A percentile compares a stretch with the other conserved stretches of the same genome.
phyloP scores from a whole-genome alignment of 2,113 vertebrate species.

The Mastomys natalensis region DNA sequence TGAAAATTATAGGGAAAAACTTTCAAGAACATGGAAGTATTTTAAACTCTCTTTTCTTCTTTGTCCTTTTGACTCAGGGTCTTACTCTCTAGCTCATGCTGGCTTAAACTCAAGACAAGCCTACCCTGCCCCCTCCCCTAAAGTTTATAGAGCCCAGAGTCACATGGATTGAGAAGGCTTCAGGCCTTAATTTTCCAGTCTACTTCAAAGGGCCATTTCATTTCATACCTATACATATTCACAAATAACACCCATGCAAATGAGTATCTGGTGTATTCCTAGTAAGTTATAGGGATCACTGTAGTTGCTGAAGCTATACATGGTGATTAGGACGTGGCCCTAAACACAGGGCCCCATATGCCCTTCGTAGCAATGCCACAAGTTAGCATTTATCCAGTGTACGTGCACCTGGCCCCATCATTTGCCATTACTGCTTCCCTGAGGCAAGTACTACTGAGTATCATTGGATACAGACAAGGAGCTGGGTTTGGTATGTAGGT shows the following conservation, averaged over 20 bases:
- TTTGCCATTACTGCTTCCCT: not conserved
- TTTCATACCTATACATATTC: not conserved
- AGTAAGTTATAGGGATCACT: not conserved
- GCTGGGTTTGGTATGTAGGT: not conserved
- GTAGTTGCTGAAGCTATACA: not conserved
- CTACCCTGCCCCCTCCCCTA: too few relatives aligned
- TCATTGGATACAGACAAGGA: not conserved
- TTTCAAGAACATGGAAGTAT: not conserved
- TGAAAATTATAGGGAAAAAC: not conserved
- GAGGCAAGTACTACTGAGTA: constrained; percentile 22
- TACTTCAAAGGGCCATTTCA: not conserved
- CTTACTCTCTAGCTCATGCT: not conserved
- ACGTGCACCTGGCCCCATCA: not conserved
- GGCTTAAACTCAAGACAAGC: not conserved
- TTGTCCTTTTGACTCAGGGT: not conserved
- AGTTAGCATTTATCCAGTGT: not conserved
- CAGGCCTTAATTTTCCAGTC: not conserved
- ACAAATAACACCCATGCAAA: not conserved
- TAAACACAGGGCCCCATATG: not conserved
- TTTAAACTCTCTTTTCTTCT: not conserved
- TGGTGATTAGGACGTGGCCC: not conserved
- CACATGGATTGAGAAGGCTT: not conserved
- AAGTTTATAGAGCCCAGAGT: constrained; percentile 11
- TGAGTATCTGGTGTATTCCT: not conserved
- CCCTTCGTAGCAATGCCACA: not conserved